phyloP scores from a whole-genome alignment of 2,888 invertebrate genomes.

The Cyrtodaria siliqua region DNA sequence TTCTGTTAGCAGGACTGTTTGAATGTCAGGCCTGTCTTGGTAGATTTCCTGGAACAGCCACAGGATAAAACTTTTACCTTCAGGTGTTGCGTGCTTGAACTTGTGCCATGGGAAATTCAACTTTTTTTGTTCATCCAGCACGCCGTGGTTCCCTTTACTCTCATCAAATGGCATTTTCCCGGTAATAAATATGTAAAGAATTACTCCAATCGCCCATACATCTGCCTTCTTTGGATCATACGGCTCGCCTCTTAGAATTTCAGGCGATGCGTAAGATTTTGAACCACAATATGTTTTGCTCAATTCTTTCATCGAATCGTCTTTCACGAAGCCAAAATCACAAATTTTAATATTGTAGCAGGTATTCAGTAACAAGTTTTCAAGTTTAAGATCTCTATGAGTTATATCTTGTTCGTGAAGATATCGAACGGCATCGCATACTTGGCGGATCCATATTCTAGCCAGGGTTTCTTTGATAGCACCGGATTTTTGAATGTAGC shows the following conservation, averaged over 20 bases:
- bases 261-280: conserved; percentile 86
- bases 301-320: conserved; percentile 75
- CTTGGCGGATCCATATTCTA: conserved; percentile 84
- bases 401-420: conserved; percentile 86
- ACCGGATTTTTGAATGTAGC: conserved; percentile 85
- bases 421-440: conserved; percentile 84
- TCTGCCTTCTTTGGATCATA: conserved; percentile 87
- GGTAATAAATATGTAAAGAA: conserved; percentile 86
- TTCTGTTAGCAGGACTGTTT: conserved; percentile 64
- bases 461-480: conserved; percentile 84
- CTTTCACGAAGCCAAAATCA: conserved; percentile 87
- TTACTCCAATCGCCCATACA: conserved; percentile 87
- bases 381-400: conserved; percentile 87
- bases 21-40: conserved; percentile 78
- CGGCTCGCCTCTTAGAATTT: conserved; percentile 87
- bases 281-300: conserved; percentile 87
- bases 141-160: conserved; percentile 83
- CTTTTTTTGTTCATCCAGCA: conserved; percentile 82
- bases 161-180: conserved; percentile 87
- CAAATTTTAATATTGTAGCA: conserved; percentile 86
- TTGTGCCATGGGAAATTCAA: conserved; percentile 83
- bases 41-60: conserved; percentile 79
- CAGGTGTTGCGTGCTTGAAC: conserved; percentile 72
- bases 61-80: conserved; percentile 75
- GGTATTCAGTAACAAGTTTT: conserved; percentile 86